A percentile compares a stretch with the other conserved stretches of the same genome.
Conservation (phyloP, 2,888 invertebrate species). For the Phania funesta region DNA sequence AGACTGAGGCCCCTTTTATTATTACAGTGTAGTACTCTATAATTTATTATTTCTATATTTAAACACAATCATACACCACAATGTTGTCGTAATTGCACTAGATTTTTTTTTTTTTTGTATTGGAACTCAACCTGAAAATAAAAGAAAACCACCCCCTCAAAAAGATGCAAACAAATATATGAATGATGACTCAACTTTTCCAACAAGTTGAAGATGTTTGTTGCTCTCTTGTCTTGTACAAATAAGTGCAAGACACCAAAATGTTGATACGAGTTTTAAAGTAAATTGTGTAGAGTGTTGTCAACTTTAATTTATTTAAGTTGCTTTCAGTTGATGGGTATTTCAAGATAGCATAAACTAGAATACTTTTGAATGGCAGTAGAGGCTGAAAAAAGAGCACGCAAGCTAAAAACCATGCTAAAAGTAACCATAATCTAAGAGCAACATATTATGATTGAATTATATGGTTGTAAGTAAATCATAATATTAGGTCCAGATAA, state of each 20-base stretch:
- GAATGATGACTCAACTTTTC: constrained; percentile 28
- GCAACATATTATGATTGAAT: too few species aligned
- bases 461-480: too few species aligned
- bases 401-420: too few species aligned
- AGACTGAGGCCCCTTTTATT: too few species aligned
- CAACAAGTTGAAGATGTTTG: constrained; percentile 7
- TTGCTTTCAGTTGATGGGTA: neutral
- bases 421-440: too few species aligned
- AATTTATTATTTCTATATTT: too few species aligned
- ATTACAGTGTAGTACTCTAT: too few species aligned
- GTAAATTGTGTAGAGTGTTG: constrained; percentile 16
- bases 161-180: neutral
- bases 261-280: constrained; percentile 9
- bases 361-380: constrained; percentile 2
- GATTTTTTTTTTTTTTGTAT: too few species aligned
- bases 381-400: neutral
- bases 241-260: constrained; percentile 47
- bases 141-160: neutral
- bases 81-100: too few species aligned
- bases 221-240: constrained; percentile 19
- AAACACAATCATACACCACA: too few species aligned
- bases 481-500: too few species aligned
- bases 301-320: constrained; percentile 42
- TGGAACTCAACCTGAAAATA: neutral
- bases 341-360: constrained; percentile 2